Evolutionary conservation across 2,888 invertebrate species (phyloP).

Genomic region (Deroplatys truncata): DNA sequence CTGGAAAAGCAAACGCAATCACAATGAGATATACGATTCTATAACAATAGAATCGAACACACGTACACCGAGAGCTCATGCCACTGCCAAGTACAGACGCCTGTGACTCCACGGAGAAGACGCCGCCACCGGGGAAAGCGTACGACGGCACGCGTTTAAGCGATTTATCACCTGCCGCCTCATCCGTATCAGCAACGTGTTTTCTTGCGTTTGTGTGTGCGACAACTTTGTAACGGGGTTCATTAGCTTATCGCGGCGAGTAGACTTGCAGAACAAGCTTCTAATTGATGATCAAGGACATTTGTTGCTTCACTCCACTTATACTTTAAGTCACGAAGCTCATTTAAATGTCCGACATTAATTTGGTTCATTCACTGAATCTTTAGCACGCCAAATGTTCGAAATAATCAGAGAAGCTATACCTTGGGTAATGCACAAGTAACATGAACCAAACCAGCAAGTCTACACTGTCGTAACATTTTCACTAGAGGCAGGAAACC

Average conservation of each 20-base stretch:
- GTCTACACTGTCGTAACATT: too few species aligned
- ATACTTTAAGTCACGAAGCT: background rate
- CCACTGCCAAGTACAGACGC: background rate
- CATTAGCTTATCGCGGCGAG: background rate
- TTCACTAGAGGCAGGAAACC: too few species aligned
- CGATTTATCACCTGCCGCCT: background rate
- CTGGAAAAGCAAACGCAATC: too few species aligned
- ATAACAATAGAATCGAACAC: too few species aligned
- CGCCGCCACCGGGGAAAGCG: background rate
- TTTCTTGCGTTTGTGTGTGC: background rate
- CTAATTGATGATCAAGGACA: background rate
- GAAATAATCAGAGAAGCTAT: too few species aligned
- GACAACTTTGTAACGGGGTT: background rate
- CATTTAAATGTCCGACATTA: background rate
- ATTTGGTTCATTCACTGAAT: too few species aligned
- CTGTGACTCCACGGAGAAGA: background rate
- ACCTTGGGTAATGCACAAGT: too few species aligned
- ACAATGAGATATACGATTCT: too few species aligned
- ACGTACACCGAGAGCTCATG: background rate
- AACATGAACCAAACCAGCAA: too few species aligned
- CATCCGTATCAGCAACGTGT: background rate
- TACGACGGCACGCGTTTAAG: background rate
- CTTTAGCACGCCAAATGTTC: too few species aligned
- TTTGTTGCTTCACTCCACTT: background rate
- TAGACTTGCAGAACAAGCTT: background rate